Base-by-base conservation (phyloP, 1,140 invertebrate genomes). In the Bombus turneri region DNA sequence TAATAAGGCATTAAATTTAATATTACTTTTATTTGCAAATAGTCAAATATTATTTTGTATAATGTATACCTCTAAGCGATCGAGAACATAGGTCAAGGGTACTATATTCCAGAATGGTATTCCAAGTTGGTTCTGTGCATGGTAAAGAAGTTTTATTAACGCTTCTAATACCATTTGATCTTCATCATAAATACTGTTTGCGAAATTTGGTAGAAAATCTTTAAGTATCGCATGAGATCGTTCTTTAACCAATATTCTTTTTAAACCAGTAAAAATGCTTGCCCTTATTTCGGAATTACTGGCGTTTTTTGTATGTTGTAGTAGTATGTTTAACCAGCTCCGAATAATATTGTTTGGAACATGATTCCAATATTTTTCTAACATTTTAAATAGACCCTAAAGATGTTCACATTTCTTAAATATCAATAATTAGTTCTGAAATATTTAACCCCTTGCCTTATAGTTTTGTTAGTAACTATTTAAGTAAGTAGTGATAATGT, bases 51-150 rank as follows among this genome's bases (percentile, higher is more conserved):
- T 18, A 62, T 39, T 41, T 43, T n/a, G 15, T 41, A 28, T 8
- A 25, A 22, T 68, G 73, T 13, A 62, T 86, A 92, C 91, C 66
- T 92, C 90, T 43, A 92, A 18, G 8, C 57, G 47, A 62, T 92
- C 86, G 1, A 92, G 77, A 37, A 92, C 69, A 37, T 59, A 81
- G 22, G 83, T 71, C 3, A 92, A 41, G 15, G 91, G 85, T 57
- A 92, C 28, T 31, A 86, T 47, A 31, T 88, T 68, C 85, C 83
- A 92, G 77, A 89, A 81, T 28, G 88, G 69, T 10, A 91, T 68
- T 62, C 39, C 84, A 6, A 76, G 66, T 28, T 88, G 12, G 53
- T 79, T 85, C 25, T 89, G 86, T 41, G 53, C 79, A 62, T 77
- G 73, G 22, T 87, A 69, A 18, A 92, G 62, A 18, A 92, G 66